A percentile compares a stretch with the other conserved stretches of the same genome.
Evolutionary conservation across 1,140 invertebrate species (phyloP).

Genomic region (Cherax destructor): DNA sequence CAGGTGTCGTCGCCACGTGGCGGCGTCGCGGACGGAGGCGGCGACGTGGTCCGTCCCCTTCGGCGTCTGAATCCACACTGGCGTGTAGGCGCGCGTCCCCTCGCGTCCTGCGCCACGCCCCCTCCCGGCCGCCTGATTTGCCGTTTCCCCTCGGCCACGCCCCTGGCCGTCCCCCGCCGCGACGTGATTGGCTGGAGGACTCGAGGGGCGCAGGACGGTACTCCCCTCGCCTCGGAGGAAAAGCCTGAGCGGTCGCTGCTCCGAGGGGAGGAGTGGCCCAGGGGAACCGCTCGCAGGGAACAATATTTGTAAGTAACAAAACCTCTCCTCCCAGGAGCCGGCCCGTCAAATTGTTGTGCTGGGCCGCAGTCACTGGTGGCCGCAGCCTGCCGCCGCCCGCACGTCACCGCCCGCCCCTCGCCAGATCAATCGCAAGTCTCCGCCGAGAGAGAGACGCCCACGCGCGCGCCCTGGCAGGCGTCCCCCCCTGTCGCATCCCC

Average conservation of each 20-base stretch:
- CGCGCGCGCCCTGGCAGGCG: conserved; percentile 23
- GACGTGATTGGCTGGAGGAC: conserved; percentile 35
- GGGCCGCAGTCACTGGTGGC: conserved; percentile 68
- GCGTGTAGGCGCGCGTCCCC: conserved; percentile 57
- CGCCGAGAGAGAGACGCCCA: conserved; percentile 41
- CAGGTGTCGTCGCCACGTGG: neutral
- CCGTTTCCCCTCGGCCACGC: conserved; percentile 24
- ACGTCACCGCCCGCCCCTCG: conserved; percentile 66
- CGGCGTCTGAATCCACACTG: conserved; percentile 58
- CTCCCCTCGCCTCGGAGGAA: conserved; percentile 68
- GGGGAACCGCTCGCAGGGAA: conserved; percentile 72
- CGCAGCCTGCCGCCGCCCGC: conserved; percentile 36
- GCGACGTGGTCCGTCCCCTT: conserved; percentile 52
- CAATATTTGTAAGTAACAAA: conserved; percentile 74
- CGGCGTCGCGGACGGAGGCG: conserved; percentile 7
- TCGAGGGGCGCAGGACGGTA: conserved; percentile 63
- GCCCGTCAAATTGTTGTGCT: conserved; percentile 73
- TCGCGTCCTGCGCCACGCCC: conserved; percentile 52
- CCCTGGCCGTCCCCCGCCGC: conserved; percentile 44
- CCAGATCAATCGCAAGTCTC: conserved; percentile 68
- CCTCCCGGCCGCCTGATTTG: conserved; percentile 46
- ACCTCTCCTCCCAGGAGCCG: conserved; percentile 71
- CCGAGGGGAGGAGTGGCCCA: conserved; percentile 70
- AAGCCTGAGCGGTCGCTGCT: conserved; percentile 64
- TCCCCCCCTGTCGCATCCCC: conserved; percentile 16